Conservation (phyloP, 1,140 invertebrate species). For the Scaptomyza montana region DNA sequence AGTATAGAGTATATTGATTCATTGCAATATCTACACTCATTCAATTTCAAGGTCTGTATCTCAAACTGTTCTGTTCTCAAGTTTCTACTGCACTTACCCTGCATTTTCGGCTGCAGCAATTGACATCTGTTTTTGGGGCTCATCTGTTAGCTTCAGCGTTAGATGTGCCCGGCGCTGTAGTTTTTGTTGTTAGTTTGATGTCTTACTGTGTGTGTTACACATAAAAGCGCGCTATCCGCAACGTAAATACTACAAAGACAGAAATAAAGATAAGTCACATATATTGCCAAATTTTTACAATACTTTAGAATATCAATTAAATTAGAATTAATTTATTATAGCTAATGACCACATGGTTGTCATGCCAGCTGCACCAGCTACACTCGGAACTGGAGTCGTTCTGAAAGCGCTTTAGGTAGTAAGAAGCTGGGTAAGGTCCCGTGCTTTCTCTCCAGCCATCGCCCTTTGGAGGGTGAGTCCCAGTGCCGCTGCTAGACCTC, state of each 20-base stretch:
- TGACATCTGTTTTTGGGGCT: constrained; percentile 85
- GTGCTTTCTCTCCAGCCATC: too few relatives aligned
- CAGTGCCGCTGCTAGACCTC: too few relatives aligned
- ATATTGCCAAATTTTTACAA: constrained; percentile 62
- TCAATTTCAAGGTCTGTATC: too few relatives aligned
- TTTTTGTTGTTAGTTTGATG: constrained; percentile 25
- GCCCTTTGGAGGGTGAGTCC: too few relatives aligned
- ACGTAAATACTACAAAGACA: constrained; percentile 65
- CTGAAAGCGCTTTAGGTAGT: too few relatives aligned
- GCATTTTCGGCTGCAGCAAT: constrained; percentile 87
- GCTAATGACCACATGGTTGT: too few relatives aligned
- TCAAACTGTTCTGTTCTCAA: neutral
- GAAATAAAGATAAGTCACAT: constrained; percentile 11
- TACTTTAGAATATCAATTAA: constrained; percentile 14
- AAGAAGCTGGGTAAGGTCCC: too few relatives aligned
- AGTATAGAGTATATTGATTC: too few relatives aligned
- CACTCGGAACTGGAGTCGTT: too few relatives aligned
- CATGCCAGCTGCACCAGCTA: too few relatives aligned
- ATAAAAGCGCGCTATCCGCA: constrained; percentile 57
- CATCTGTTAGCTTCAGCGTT: constrained; percentile 84
- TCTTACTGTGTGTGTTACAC: constrained; percentile 32
- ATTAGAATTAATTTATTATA: constrained; percentile 48
- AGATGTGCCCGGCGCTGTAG: constrained; percentile 74
- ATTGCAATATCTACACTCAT: too few relatives aligned
- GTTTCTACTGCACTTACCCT: constrained; percentile 84